Conservation (phyloP, 2,797 vertebrate species). For the Mormyrops boulengeri region DNA sequence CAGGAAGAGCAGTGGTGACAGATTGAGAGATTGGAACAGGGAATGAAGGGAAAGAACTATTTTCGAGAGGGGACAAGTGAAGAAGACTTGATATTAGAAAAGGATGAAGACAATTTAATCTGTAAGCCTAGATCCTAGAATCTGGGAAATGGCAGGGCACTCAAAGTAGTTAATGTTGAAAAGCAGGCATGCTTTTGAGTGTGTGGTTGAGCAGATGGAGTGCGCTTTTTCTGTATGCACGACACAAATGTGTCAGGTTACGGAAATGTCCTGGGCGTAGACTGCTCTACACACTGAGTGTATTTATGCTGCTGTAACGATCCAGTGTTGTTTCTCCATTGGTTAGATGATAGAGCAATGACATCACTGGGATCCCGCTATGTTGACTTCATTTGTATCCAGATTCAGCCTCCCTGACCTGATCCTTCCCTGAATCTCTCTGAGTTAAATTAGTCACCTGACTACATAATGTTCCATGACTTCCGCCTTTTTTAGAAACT, state of each 20-base stretch:
- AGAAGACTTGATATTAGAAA: not conserved
- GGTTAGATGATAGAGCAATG: not conserved
- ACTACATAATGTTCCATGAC: not conserved
- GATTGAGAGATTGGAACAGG: not conserved
- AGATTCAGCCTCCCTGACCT: not conserved
- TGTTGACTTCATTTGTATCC: not conserved
- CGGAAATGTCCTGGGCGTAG: not conserved
- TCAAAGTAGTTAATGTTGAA: not conserved
- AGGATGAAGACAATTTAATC: not conserved
- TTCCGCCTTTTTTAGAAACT: not conserved
- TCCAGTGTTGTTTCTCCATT: not conserved
- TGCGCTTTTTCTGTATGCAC: constrained; percentile 20
- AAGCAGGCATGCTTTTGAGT: constrained; percentile 12
- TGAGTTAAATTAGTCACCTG: not conserved
- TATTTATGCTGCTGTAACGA: not conserved
- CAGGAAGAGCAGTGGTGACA: not conserved
- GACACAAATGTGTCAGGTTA: not conserved
- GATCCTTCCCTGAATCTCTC: not conserved
- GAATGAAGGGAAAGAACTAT: not conserved
- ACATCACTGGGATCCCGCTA: not conserved
- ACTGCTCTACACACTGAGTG: not conserved
- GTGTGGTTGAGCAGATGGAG: constrained; percentile 26
- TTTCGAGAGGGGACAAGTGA: not conserved
- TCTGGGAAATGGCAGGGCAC: not conserved
- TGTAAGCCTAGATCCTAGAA: not conserved